Evolutionary conservation across 2,113 vertebrate species (phyloP), one percentile per base, ranked within the genome.

Genomic region (Dasyornis broadbenti): DNA sequence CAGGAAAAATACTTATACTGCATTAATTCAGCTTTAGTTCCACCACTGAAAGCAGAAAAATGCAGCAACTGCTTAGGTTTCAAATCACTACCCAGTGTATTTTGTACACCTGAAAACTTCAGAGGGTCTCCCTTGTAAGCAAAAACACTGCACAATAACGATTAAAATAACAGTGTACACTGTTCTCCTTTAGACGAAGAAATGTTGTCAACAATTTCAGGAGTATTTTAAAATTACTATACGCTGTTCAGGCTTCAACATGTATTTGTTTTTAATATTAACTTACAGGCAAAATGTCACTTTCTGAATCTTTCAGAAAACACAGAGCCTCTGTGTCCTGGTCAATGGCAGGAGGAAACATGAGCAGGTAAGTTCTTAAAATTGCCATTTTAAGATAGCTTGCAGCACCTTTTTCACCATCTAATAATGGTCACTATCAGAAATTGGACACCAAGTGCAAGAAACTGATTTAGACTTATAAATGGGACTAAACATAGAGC

Each of bases 1-100:
- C 71, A 70, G 47, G 80, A 93, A 93, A 95, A 94, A 91, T 42
- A 86, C 69, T 95, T 81, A 53, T 78, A 40, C 47, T 45, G 42
- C 45, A 81, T 78, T 91, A 84, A 72, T 83, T 90, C 86, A 86
- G 77, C 35, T 81, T 83, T 72, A 84, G 20, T 94, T 66, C 72
- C 56, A 78, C 42, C 69, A 86, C 40, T 63, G 60, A 94, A 90
- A 78, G 31, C 49, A 47, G 63, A 24, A 85, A 94, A 90, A 75
- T 42, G 24, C 53, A 94, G 79, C 60, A 84, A 73, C 69, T 93
- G 31, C 77, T 94, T 60, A 69, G 13, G 37, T 23, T 76, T 65
- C 65, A 61, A 69, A 84, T 64, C 45, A 85, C 61, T 66, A 65
- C 31, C 14, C 35, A 35, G 59, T 28, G 28, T 42, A 60, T 82